Conservation (phyloP, 2,888 invertebrate genomes). For the Tetrapedia diversipes region DNA sequence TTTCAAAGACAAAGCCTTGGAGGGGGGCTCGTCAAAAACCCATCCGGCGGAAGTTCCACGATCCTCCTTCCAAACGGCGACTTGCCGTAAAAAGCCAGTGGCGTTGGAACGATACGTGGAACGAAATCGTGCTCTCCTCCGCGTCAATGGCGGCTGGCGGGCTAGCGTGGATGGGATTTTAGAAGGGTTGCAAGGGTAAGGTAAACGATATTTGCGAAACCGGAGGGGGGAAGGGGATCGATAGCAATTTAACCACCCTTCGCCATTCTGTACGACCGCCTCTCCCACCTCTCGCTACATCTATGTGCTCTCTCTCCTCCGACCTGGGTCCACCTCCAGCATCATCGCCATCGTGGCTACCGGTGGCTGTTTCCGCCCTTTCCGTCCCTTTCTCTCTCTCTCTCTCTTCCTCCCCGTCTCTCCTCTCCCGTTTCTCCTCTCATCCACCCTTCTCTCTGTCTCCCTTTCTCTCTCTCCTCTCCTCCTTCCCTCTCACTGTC, state of each 20-base stretch:
- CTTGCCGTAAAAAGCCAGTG: not conserved
- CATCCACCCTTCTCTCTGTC: constrained; percentile 1
- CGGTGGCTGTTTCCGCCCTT: constrained; percentile 11
- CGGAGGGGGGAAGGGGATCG: constrained; percentile 69
- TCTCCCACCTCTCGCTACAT: constrained; percentile 51
- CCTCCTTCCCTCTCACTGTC: no score
- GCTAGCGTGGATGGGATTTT: constrained; percentile 37
- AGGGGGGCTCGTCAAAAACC: constrained; percentile 5
- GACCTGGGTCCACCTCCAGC: constrained; percentile 42
- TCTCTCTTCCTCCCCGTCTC: constrained; percentile 1
- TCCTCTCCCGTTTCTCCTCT: constrained; percentile 21
- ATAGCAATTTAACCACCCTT: constrained; percentile 75
- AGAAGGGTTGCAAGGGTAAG: constrained; percentile 60
- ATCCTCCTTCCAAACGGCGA: not conserved
- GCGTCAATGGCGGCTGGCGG: constrained; percentile 16
- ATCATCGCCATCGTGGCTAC: constrained; percentile 36
- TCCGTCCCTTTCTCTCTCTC: constrained; percentile 19
- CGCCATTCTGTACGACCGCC: constrained; percentile 66
- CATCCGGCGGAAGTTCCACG: constrained; percentile 3
- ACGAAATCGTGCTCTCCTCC: constrained; percentile 36
- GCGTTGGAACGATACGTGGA: constrained; percentile 1
- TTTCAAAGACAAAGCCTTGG: constrained; percentile 5
- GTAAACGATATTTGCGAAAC: constrained; percentile 74
- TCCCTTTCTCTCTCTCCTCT: constrained; percentile 22
- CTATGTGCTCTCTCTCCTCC: constrained; percentile 46